phyloP scores from a whole-genome alignment of 2,888 invertebrate species.

The Epirrhoe tristata region DNA sequence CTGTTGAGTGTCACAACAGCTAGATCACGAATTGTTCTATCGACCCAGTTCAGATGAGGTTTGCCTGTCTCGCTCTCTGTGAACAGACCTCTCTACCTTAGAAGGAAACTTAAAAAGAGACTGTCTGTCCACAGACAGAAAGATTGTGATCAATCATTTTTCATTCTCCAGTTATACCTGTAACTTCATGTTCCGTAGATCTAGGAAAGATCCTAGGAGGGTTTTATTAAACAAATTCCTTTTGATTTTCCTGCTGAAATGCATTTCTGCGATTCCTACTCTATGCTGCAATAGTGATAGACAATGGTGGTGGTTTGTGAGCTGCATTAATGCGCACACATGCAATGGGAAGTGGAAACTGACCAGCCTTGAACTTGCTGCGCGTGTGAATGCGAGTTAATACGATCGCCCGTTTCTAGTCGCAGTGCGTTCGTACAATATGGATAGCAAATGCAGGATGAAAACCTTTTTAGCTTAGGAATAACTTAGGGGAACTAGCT shows the following conservation, averaged over 20 bases:
- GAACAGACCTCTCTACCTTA: too few relatives aligned
- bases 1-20: too few relatives aligned
- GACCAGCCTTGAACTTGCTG: conserved; percentile 83
- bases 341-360: conserved; percentile 77
- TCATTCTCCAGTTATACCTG: too few relatives aligned
- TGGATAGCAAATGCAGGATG: not conserved
- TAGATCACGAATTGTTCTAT: too few relatives aligned
- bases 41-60: too few relatives aligned
- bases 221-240: not conserved
- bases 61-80: too few relatives aligned
- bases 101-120: too few relatives aligned
- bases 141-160: too few relatives aligned
- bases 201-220: too few relatives aligned
- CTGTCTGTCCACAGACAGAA: too few relatives aligned
- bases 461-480: not conserved
- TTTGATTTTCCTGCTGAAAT: not conserved
- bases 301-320: conserved; percentile 83
- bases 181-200: too few relatives aligned
- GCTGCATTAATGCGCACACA: conserved; percentile 80
- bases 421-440: conserved; percentile 28
- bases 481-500: not conserved
- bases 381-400: conserved; percentile 39
- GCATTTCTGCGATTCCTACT: conserved; percentile 9
- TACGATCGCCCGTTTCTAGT: conserved; percentile 73
- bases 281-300: conserved; percentile 66